Conservation (phyloP, 2,888 invertebrate species). For the Drosophila melanosoma region DNA sequence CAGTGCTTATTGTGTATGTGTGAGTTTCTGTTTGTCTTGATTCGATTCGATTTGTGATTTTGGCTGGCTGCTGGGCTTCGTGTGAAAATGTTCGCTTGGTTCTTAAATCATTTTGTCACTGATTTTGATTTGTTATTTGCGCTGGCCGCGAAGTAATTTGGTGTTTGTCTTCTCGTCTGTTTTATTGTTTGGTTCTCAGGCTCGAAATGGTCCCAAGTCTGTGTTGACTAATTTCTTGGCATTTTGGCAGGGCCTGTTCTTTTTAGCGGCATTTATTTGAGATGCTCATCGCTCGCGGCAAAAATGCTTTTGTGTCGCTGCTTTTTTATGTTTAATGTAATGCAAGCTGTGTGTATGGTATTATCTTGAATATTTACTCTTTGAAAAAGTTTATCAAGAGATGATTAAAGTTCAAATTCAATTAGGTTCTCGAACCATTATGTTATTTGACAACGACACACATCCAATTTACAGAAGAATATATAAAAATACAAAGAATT, state of each 20-base stretch:
- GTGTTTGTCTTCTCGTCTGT: conserved; percentile 51
- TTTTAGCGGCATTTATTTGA: conserved; percentile 9
- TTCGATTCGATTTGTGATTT: conserved; percentile 53
- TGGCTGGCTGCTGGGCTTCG: conserved; percentile 60
- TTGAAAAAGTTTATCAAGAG: neutral
- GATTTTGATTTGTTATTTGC: conserved; percentile 75
- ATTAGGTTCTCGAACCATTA: neutral
- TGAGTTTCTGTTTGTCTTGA: conserved; percentile 39
- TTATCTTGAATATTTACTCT: neutral
- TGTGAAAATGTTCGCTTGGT: conserved; percentile 74
- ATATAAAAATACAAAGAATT: conserved; percentile 31
- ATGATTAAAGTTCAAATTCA: neutral
- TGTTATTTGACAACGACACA: neutral
- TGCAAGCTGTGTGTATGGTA: neutral
- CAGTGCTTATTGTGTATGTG: conserved; percentile 39
- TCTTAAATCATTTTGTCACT: conserved; percentile 81
- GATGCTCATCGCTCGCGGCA: conserved; percentile 23
- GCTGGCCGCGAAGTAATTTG: conserved; percentile 63
- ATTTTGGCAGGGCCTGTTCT: conserved; percentile 32
- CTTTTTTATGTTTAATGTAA: neutral
- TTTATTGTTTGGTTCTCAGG: conserved; percentile 73
- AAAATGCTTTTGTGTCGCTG: conserved; percentile 12
- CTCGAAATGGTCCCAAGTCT: conserved; percentile 34
- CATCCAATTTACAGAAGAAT: conserved; percentile 3
- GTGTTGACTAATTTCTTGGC: conserved; percentile 55